Base-by-base conservation (phyloP, 2,888 invertebrate species). In the Drosophila pegasa region DNA sequence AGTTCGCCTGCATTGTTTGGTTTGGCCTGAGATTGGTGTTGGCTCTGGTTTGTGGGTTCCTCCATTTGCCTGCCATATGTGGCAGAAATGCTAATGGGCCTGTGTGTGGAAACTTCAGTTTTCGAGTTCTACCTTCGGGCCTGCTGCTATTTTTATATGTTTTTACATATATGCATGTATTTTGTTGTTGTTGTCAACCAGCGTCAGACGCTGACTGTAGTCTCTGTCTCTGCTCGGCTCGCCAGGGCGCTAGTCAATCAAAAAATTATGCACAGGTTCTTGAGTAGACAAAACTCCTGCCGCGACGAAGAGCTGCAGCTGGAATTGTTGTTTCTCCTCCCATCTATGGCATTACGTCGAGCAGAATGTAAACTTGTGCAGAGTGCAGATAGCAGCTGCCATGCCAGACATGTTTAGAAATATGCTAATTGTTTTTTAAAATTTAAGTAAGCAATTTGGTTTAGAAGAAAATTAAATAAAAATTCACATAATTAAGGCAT, bases 11-110 rank as follows among this genome's bases (percentile, higher is more conserved):
- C 74, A 69, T 74, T 74, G 63, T 55, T 35, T 45, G 67, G 25
- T 54, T 52, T 54, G 20, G 41, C 43, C 35, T 51, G 55, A 55
- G 41, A 55, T 55, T 55, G 43, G 43, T n/a, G 50, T 67, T 38
- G 50, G 35, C 50, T 50, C 50, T 41, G 56, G 57, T 45, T 54
- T 68, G 51, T 61, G 50, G 69, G 63, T 80, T 72, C 65, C 72
- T 76, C 63, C 84, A 82, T 82, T 82, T 84, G 84, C 78, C 68
- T 63, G 81, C 81, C 86, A 83, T 83, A 75, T 83, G 82, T 78
- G 86, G 73, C 80, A 78, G 78, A 80, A 82, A 83, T 83, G 86
- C 72, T 82, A 83, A 83, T 83, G 86, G 78, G 70, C 64, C 60
- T 69, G 48, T 73, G 48, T 73, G 56, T 76, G 73, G 72, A 60